Evolutionary conservation across 2,888 invertebrate species (phyloP), one percentile per base, ranked within the genome.

Genomic region (Cremastinae sp.): DNA sequence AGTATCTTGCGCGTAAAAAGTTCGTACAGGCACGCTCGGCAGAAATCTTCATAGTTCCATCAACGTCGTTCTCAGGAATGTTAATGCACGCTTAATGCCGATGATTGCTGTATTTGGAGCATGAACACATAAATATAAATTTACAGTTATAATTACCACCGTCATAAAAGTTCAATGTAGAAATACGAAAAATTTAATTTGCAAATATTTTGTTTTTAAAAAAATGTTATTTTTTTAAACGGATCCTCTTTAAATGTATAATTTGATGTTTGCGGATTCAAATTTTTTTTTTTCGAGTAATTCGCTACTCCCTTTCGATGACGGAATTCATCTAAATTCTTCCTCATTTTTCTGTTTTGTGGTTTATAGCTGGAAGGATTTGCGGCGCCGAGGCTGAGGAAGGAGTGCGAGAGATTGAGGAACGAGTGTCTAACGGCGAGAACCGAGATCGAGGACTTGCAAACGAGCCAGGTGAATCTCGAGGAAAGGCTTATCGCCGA

Each of bases 281-380:
- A n/a, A n/a, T n/a, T n/a, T n/a, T n/a, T n/a, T n/a, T n/a, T n/a
- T n/a, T n/a, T 28, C 28, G 28, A 28, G 28, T 5, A 5, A 28
- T 28, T 5, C 47, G 0, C 5, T 35, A 20, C 39, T 39, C 14
- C 20, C 2, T 22, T 49, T 2, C 9, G 22, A 39, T 14, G 49
- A 51, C 20, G 12, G 16, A 62, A 47, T 43, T 9, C 20, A 41
- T 22, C 8, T 39, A 5, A 37, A 53, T 73, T n/a, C 4, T 5
- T 28, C 28, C 53, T 49, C 53, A 47, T 68, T 61, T 62, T 76
- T 39, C 70, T 59, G 56, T 37, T 75, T 79, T 68, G 37, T 18
- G 74, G 70, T 78, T 80, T 12, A 39, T 86, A 93, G 93, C 90
- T 93, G 84, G 92, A 93, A 84, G 93, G 93, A 55, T 93, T 93